Evolutionary conservation across 2,888 invertebrate genomes (phyloP).

Genomic region (Machimus rusticus): DNA sequence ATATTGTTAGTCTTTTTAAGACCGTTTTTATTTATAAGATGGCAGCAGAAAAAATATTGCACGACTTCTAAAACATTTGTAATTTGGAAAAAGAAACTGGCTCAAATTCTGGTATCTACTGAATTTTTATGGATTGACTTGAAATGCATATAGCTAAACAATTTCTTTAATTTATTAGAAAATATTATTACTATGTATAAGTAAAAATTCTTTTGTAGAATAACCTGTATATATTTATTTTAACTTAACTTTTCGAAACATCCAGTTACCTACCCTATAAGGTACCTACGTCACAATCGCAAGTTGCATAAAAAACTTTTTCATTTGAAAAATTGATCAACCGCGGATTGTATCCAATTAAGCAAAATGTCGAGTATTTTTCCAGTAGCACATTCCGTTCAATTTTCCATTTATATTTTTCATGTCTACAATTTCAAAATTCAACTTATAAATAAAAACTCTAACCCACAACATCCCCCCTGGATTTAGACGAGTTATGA

Average conservation of each 20-base stretch:
- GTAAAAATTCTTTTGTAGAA: too few species aligned
- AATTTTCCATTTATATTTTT: not conserved
- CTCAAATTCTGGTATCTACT: not conserved
- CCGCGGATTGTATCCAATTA: not conserved
- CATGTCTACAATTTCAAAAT: not conserved
- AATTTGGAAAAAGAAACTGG: not conserved
- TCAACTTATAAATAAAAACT: not conserved
- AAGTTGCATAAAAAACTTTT: not conserved
- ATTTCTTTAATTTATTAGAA: too few species aligned
- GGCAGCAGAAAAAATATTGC: not conserved
- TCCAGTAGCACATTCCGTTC: not conserved
- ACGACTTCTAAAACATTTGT: not conserved
- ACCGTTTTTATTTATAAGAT: not conserved
- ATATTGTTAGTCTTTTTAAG: not conserved
- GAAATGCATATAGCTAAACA: too few species aligned
- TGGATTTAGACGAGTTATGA: not conserved
- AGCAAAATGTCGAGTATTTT: not conserved
- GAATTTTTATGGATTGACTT: too few species aligned
- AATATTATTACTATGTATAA: too few species aligned
- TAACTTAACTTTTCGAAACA: too few species aligned
- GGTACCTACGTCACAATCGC: too few species aligned
- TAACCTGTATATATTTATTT: too few species aligned
- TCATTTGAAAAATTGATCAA: not conserved
- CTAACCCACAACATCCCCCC: not conserved
- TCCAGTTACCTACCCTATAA: too few species aligned